Evolutionary conservation across 2,797 vertebrate species (phyloP).

Genomic region (Momotus momota): DNA sequence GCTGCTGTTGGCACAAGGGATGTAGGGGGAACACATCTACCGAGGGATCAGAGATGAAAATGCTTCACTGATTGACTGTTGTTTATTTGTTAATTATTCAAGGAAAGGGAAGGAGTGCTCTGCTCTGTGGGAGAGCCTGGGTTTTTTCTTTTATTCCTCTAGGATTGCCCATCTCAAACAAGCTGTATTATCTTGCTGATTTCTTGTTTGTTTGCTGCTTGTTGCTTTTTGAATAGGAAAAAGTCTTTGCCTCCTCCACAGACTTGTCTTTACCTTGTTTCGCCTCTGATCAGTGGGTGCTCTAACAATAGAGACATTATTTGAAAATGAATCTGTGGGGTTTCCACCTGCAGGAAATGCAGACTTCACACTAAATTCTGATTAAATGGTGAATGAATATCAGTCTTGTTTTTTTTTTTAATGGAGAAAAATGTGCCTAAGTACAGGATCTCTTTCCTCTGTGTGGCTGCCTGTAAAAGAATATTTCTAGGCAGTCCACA

Average conservation of each 20-base stretch:
- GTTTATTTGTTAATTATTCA: neutral
- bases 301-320: neutral
- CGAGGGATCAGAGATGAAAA: neutral
- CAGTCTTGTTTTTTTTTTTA: neutral
- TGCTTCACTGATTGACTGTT: neutral
- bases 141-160: neutral
- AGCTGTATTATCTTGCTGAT: neutral
- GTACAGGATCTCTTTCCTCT: neutral
- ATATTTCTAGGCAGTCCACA: neutral
- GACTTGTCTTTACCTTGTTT: neutral
- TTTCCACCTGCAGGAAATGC: neutral
- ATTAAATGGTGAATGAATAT: neutral
- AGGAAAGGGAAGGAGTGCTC: neutral
- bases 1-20: neutral
- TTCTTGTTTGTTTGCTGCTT: neutral
- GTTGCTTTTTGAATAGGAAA: neutral
- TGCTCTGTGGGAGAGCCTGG: neutral
- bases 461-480: neutral
- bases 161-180: neutral
- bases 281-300: neutral
- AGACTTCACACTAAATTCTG: neutral
- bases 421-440: neutral
- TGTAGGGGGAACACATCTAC: neutral
- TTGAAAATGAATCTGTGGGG: neutral
- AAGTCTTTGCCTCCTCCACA: neutral